Evolutionary conservation across 2,888 invertebrate genomes (phyloP), one percentile per base, ranked within the genome.

Genomic region (Lutraria lutraria): DNA sequence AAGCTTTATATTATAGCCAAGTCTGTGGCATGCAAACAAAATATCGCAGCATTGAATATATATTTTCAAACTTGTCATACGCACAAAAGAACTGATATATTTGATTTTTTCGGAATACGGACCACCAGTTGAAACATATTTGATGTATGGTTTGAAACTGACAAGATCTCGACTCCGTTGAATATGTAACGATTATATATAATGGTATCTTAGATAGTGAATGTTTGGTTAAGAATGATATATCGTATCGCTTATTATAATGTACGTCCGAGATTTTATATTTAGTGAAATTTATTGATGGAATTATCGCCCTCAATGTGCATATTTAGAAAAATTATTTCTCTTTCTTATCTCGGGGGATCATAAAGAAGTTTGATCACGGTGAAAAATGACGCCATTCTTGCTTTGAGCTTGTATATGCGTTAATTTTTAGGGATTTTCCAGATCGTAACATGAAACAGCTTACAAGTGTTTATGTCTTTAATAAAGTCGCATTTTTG

Each of bases 1-100:
- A 88, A 76, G 88, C 83, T 82, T 82, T 80, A 56, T 68, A 80
- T 82, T 82, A 54, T 54, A 63, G 68, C 84, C n/a, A 63, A 21
- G 85, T 68, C 89, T 84, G 34, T 80, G 88, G 89, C 91, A 88
- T 86, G 89, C 91, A 89, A 68, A 84, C 86, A 86, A 87, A 88
- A 89, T 88, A 88, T 88, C 86, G 53, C 54, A 86, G 79, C 91
- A 88, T 84, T 86, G 89, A 91, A 91, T 86, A 88, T 91, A 89
- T 86, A 83, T 91, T 90, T 91, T 90, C 86, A 53, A 88, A 86
- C 85, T 80, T 90, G 91, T 92, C 91, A 92, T 87, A 90, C 76
- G 16, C 60, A 92, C 90, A 92, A 92, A 88, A 31, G 90, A 86
- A 84, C 86, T 89, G 91, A 91, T 90, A 92, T 92, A 89, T 91